These are phyloP conservation scores for Pantala flavescens DNA, from an alignment of 1,140 invertebrate species.

Conservation along the genomic window DNA sequence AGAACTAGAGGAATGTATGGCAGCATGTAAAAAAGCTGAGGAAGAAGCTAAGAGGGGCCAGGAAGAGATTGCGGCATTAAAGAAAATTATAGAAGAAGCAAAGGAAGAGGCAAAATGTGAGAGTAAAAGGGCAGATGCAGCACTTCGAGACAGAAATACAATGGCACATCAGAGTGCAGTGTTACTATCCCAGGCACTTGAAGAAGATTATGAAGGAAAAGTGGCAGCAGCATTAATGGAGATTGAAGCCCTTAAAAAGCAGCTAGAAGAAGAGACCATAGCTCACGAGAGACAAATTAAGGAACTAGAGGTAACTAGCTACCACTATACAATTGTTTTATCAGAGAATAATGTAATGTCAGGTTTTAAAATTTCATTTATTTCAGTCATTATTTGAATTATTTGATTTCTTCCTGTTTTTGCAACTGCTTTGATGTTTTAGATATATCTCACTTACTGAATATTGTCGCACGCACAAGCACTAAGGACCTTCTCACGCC, in stretches of 20 bases:
- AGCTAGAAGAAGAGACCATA: conserved; percentile 47
- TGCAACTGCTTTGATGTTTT: too few relatives aligned
- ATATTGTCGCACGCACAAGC: too few relatives aligned
- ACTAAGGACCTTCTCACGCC: too few relatives aligned
- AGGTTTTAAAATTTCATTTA: too few relatives aligned
- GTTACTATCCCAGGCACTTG: conserved; percentile 47
- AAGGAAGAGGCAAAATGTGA: conserved; percentile 44
- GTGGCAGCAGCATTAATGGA: conserved; percentile 44
- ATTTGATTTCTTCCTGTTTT: too few relatives aligned
- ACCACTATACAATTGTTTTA: too few relatives aligned
- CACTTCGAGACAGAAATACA: conserved; percentile 51
- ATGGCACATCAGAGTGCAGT: conserved; percentile 54
- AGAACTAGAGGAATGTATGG: conserved; percentile 39
- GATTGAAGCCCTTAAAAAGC: conserved; percentile 47
- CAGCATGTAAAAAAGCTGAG: conserved; percentile 15
- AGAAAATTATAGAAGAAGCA: conserved; percentile 47
- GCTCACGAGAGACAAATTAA: conserved; percentile 43
- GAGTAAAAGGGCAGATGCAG: conserved; percentile 39
- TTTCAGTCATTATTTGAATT: too few relatives aligned
- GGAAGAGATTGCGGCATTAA: conserved; percentile 40
- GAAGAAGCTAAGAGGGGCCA: conserved; percentile 38
- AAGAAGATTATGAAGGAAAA: conserved; percentile 34
- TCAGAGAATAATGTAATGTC: too few relatives aligned
- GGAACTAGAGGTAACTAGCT: conserved; percentile 43
- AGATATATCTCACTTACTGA: too few relatives aligned